Base-by-base conservation (phyloP, 2,797 vertebrate genomes). In the Emydoidea blandingii region DNA sequence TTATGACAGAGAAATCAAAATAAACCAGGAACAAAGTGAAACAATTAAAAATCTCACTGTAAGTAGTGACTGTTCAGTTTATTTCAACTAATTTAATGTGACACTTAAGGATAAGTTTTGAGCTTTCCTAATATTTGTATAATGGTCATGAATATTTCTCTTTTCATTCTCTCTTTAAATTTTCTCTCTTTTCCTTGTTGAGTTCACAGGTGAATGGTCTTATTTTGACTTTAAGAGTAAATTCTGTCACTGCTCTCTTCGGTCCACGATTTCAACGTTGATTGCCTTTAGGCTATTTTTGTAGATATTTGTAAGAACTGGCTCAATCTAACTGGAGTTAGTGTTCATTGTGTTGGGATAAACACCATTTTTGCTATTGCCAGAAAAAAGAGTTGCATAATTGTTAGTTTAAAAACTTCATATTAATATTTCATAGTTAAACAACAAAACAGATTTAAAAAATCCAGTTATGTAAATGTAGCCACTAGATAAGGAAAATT, bases 11-110 rank as follows among this genome's bases (percentile, higher is more conserved):
- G 97, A 97, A 97, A 92, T 96, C 72, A 98, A 96, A 96, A 89
- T 81, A 95, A 98, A 93, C 79, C 96, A 96, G 91, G 95, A 96
- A 65, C 96, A 98, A 93, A 97, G 79, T 1, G 96, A 97, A 97
- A 94, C 90, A 37, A 97, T 98, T 95, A 96, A 95, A 96, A 96
- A 88, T 87, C 96, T 98, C 52, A 96, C 95, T 95, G 98, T 98
- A 94, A 98, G 98, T 97, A 97, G 65, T 68, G 85, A 80, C 92
- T 96, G 27, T 78, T 90, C 86, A 89, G 56, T 47, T 86, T 65
- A 7, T 89, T 3, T 94, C 31, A 82, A 82, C 47, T 50, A 83
- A 79, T 29, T 9, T 86, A 86, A 65, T 1, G 1, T 5, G 50
- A 81, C 6, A 6, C 80, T 62, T 92, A 65, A 72, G n/a, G 8